Evolutionary conservation across 2,888 invertebrate species (phyloP).

Genomic region (Philereme vetulata): DNA sequence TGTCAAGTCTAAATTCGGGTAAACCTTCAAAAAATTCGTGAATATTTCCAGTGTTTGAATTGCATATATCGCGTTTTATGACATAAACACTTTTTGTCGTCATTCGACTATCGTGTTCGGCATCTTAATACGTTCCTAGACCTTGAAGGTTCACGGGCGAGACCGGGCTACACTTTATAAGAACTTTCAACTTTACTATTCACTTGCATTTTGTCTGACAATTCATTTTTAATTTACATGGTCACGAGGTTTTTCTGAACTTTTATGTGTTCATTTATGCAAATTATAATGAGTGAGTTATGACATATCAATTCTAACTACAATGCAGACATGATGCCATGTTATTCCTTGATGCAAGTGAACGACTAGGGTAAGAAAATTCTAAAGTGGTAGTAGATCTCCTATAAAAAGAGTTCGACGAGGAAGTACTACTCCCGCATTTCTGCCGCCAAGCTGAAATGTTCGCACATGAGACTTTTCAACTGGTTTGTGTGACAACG

Average conservation of each 20-base stretch:
- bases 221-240: conserved; percentile 9
- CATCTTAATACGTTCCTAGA: conserved; percentile 33
- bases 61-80: conserved; percentile 27
- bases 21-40: conserved; percentile 6
- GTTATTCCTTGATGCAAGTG: too few species aligned
- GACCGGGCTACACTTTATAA: conserved; percentile 44
- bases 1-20: conserved; percentile 1
- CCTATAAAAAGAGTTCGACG: too few species aligned
- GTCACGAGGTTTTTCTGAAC: conserved; percentile 14
- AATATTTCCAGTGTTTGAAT: conserved; percentile 15
- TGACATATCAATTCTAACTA: too few species aligned
- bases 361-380: too few species aligned
- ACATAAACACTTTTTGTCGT: conserved; percentile 26
- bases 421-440: too few species aligned
- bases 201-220: background rate
- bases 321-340: too few species aligned
- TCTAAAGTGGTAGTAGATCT: too few species aligned
- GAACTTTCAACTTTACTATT: conserved; percentile 38
- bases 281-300: background rate
- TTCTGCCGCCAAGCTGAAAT: too few species aligned
- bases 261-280: conserved; percentile 13
- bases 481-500: too few species aligned
- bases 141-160: conserved; percentile 46
- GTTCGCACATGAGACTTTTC: too few species aligned
- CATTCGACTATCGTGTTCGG: conserved; percentile 28